Percentiles rank a stretch among this genome's conserved stretches.
These are phyloP conservation scores for Habropoda laboriosa DNA, from an alignment of 1,140 invertebrate genomes.

Conservation along the genomic window DNA sequence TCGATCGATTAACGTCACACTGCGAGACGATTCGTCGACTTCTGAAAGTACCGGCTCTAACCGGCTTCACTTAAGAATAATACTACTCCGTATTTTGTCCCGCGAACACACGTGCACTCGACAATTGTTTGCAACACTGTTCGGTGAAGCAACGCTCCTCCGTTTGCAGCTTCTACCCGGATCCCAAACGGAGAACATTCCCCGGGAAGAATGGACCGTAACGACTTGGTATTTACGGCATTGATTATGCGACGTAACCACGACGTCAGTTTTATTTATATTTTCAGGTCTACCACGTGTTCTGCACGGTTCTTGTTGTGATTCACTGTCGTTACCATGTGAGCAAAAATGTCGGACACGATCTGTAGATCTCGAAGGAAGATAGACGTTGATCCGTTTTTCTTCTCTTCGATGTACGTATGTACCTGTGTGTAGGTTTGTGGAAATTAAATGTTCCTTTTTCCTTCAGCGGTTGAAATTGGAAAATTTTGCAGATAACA, in stretches of 20 bases:
- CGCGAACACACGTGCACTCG: neutral
- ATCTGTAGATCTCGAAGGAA: neutral
- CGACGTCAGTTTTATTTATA: neutral
- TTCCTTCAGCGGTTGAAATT: too few species aligned
- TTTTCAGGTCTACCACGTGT: neutral
- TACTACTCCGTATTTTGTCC: slow-evolving; percentile 27
- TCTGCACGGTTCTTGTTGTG: neutral
- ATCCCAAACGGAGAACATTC: neutral
- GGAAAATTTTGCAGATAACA: too few species aligned
- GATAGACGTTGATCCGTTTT: neutral
- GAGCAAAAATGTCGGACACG: neutral
- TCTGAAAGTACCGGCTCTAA: slow-evolving; percentile 48
- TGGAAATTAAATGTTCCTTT: too few species aligned
- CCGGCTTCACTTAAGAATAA: slow-evolving; percentile 56
- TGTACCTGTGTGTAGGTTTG: too few species aligned
- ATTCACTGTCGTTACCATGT: neutral
- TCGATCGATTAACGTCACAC: slow-evolving; percentile 61
- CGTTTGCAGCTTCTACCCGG: neutral
- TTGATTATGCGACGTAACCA: neutral
- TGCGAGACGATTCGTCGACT: slow-evolving; percentile 50
- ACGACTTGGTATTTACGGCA: neutral
- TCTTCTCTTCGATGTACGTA: neutral
- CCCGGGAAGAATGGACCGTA: neutral
- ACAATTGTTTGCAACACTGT: slow-evolving; percentile 19
- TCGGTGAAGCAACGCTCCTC: slow-evolving; percentile 3